These are phyloP conservation scores for Machimus rusticus DNA, from an alignment of 2,888 invertebrate genomes.

Conservation along the genomic window DNA sequence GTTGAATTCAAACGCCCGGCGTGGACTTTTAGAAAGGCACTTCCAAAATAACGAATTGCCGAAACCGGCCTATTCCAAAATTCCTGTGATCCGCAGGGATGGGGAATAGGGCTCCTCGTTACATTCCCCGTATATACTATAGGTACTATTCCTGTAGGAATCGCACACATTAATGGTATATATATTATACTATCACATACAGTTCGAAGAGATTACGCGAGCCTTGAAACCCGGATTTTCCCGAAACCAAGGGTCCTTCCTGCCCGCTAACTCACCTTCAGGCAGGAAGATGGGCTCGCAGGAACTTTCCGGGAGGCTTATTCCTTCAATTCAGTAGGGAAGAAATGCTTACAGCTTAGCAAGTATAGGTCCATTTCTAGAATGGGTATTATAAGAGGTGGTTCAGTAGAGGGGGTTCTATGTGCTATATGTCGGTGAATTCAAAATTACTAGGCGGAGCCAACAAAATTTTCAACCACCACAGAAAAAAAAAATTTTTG, in stretches of 20 bases:
- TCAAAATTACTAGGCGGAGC: conserved; percentile 48
- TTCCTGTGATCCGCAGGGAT: background rate
- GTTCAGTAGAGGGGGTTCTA: background rate
- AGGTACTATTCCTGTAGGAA: background rate
- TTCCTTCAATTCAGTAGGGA: conserved; percentile 11
- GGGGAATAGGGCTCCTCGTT: background rate
- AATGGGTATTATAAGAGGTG: background rate
- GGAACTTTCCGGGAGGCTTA: background rate
- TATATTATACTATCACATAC: background rate
- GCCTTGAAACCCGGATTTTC: background rate
- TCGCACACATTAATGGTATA: background rate
- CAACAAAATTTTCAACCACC: conserved; percentile 34
- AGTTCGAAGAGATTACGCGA: background rate
- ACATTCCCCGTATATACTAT: background rate
- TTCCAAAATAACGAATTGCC: background rate
- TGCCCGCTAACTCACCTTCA: conserved; percentile 10
- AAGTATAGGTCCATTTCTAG: background rate
- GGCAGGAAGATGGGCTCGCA: background rate
- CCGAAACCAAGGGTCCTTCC: background rate
- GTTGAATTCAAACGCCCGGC: background rate
- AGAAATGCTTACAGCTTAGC: conserved; percentile 18
- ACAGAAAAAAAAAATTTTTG: conserved; percentile 13
- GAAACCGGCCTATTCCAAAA: conserved; percentile 19
- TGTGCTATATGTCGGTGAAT: conserved; percentile 40
- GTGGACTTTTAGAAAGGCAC: background rate